Base-by-base conservation (phyloP, 1,140 invertebrate genomes). In the Drosophila pruinosa region DNA sequence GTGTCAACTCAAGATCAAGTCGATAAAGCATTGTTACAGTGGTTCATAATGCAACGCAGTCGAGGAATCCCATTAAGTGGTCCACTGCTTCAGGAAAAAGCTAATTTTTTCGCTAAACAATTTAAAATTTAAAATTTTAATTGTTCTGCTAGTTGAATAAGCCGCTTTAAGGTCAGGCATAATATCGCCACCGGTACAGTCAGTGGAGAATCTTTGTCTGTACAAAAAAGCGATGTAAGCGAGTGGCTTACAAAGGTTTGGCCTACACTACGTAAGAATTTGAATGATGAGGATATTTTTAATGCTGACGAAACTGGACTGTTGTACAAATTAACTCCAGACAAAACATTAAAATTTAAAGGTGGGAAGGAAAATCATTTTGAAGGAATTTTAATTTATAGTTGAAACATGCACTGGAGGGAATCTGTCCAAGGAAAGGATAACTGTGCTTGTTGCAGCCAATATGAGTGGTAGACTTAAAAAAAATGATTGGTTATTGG, bases 91-190 rank as follows among this genome's bases (percentile, higher is more conserved):
- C 47, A 28, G 24, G 7, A 28, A 50, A 31, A 50, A 50, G 47
- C 47, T 0, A 50, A 50, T 26, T 26, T 28, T 31, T 50, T 50
- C 24, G 26, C 26, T 50, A 31, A 31, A 31, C 47, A 50, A 50
- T 50, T 50, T 10, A 15, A 50, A 15, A 50, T 48, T 48, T 22
- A 28, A 14, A 6, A 48, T 26, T 48, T 48, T 26, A 48, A 28
- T 48, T 48, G 45, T 48, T 48, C 45, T 15, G 45, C 22, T 14
- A 48, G 24, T 48, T 48, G 45, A n/a, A 48, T 26, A 24, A 28
- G 7, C 6, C 45, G 45, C 45, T 48, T 48, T 26, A 48, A 48
- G 24, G 45, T 48, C n/a, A 28, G 45, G 12, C 22, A 48, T 26
- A 48, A 48, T 26, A 28, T 48, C 22, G 22, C 12, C 1, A 17